phyloP scores from a whole-genome alignment of 2,888 invertebrate genomes.

The Eupithecia subfuscata region DNA sequence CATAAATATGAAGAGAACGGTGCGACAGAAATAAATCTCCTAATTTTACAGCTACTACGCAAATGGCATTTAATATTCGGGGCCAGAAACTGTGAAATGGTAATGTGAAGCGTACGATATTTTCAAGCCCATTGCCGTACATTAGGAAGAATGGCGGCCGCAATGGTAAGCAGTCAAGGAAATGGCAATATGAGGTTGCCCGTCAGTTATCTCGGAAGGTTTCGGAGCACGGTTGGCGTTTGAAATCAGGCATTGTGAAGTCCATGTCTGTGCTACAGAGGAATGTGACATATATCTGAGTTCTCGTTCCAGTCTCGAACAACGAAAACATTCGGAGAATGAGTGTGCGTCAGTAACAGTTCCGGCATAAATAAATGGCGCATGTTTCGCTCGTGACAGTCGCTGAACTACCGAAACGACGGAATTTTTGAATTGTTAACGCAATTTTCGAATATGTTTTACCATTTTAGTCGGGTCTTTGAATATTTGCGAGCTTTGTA shows the following conservation, averaged over 20 bases:
- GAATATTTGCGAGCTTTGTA: not conserved
- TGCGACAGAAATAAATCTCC: slow-evolving; percentile 38
- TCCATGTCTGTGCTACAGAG: slow-evolving; percentile 41
- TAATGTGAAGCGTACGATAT: slow-evolving; percentile 47
- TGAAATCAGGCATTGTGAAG: slow-evolving; percentile 51
- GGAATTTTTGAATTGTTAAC: slow-evolving; percentile 54
- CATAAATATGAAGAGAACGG: slow-evolving; percentile 35
- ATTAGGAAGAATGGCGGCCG: slow-evolving; percentile 48
- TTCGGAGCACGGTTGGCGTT: slow-evolving; percentile 50
- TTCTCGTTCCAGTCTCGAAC: slow-evolving; percentile 51
- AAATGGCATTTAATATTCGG: slow-evolving; percentile 38
- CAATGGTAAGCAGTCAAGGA: slow-evolving; percentile 50
- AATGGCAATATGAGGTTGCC: slow-evolving; percentile 52
- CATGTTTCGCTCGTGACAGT: slow-evolving; percentile 53
- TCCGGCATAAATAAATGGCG: slow-evolving; percentile 60
- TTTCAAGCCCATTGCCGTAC: slow-evolving; percentile 49
- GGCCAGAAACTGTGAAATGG: slow-evolving; percentile 45
- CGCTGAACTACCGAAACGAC: slow-evolving; percentile 45
- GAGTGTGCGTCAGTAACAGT: slow-evolving; percentile 62
- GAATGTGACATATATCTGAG: slow-evolving; percentile 53
- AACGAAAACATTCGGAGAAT: slow-evolving; percentile 67
- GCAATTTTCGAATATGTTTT: slow-evolving; percentile 44
- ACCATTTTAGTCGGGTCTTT: not conserved
- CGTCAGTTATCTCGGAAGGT: slow-evolving; percentile 49
- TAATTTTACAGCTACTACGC: slow-evolving; percentile 39